These are phyloP conservation scores for Crematogaster levior DNA, from an alignment of 2,888 invertebrate species.

Conservation along the genomic window DNA sequence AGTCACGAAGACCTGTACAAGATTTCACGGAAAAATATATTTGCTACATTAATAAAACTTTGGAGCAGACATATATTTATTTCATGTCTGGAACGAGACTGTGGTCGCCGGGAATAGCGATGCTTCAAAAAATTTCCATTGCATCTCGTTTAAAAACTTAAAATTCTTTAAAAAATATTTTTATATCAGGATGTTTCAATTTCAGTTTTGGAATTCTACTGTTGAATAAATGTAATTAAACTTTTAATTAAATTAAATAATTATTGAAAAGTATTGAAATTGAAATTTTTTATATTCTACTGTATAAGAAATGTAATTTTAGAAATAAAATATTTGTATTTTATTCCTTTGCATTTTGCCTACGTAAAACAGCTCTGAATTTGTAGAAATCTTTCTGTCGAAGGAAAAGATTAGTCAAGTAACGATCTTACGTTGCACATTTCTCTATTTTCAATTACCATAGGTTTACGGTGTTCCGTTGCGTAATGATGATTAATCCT, in stretches of 20 bases:
- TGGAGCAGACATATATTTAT: neutral
- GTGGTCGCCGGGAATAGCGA: neutral
- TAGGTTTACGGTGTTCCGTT: neutral
- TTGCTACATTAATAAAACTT: neutral
- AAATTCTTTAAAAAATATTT: neutral
- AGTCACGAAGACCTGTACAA: no score
- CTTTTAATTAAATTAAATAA: neutral
- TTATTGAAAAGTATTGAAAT: neutral
- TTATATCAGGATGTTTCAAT: neutral
- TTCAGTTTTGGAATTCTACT: neutral
- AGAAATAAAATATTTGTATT: neutral
- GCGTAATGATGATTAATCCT: conserved; percentile 32
- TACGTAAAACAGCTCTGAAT: neutral
- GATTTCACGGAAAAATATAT: neutral
- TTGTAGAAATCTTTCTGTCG: neutral
- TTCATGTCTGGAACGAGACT: neutral
- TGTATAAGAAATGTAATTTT: neutral
- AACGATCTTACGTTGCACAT: neutral
- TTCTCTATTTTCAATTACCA: neutral
- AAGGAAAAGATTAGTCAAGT: neutral
- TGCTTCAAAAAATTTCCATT: neutral
- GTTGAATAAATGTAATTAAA: neutral
- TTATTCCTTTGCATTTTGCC: neutral
- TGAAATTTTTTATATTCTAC: neutral
- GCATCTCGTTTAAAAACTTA: neutral